These are phyloP conservation scores for Drosophila prosaltans DNA, from an alignment of 1,140 invertebrate genomes.

Conservation along the genomic window DNA sequence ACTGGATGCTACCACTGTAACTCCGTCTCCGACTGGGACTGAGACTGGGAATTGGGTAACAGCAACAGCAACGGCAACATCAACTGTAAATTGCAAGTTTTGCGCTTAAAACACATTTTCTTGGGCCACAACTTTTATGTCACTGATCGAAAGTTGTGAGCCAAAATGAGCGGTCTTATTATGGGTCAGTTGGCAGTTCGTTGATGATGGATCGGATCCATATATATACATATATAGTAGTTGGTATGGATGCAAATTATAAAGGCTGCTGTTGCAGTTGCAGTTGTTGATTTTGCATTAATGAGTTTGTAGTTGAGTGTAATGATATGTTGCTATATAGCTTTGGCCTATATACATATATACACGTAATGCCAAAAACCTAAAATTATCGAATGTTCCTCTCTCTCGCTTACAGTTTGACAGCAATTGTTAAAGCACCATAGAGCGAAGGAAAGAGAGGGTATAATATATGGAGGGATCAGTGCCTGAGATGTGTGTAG, in stretches of 20 bases:
- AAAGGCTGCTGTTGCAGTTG: constrained; percentile 35
- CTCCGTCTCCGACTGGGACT: background rate
- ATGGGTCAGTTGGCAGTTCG: constrained; percentile 40
- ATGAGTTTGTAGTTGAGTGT: constrained; percentile 75
- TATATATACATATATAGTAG: background rate
- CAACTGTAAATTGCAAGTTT: constrained; percentile 52
- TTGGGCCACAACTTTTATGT: constrained; percentile 7
- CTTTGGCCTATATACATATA: constrained; percentile 50
- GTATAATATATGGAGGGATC: background rate
- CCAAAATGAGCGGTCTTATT: constrained; percentile 35
- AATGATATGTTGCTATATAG: constrained; percentile 46
- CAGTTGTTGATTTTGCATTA: constrained; percentile 77
- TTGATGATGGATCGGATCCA: constrained; percentile 30
- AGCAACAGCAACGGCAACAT: constrained; percentile 17
- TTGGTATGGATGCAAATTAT: constrained; percentile 57
- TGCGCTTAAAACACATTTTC: constrained; percentile 36
- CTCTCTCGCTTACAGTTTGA: constrained; percentile 42
- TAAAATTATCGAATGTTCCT: constrained; percentile 51
- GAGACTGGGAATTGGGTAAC: constrained; percentile 5
- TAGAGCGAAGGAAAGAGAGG: background rate
- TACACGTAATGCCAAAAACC: constrained; percentile 9
- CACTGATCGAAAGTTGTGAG: background rate
- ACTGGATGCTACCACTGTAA: background rate
- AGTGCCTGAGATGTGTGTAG: background rate
- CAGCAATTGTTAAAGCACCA: constrained; percentile 18